These are phyloP conservation scores for Siderastrea siderea DNA, from an alignment of 92 coral and sea anemone genomes.

Conservation along the genomic window DNA sequence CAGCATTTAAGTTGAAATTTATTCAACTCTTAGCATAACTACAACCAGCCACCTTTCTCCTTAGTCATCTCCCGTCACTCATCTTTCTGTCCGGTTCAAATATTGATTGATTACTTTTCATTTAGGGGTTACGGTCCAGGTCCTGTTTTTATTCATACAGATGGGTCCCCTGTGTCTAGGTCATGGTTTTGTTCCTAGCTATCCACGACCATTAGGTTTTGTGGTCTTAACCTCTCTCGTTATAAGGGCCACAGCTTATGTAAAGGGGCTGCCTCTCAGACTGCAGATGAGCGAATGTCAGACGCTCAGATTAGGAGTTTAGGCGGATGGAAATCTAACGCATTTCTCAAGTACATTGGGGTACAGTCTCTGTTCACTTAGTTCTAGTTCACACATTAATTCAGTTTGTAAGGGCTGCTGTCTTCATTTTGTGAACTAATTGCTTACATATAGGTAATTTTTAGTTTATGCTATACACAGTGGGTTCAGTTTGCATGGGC, in stretches of 20 bases:
- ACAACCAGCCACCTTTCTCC: slow-evolving; percentile 21
- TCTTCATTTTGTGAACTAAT: too few species aligned
- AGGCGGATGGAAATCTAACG: slow-evolving; percentile 7
- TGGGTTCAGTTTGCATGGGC: too few species aligned
- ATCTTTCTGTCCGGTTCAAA: slow-evolving; percentile 2
- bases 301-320: slow-evolving; percentile 17
- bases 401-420: too few species aligned
- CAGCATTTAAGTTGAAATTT: slow-evolving; percentile 11
- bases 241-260: slow-evolving; percentile 17
- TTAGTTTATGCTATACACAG: too few species aligned
- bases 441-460: too few species aligned
- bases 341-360: slow-evolving; percentile 10
- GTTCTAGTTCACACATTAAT: too few species aligned
- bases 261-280: slow-evolving; percentile 3
- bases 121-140: neutral
- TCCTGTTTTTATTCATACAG: neutral
- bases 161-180: slow-evolving; percentile 1
- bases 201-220: neutral
- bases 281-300: slow-evolving; percentile 9
- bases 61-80: slow-evolving; percentile 9
- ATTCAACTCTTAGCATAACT: neutral
- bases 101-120: neutral
- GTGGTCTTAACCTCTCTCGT: neutral
- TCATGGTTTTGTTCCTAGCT: neutral
- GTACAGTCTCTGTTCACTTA: neutral